Conservation (phyloP, 1,140 invertebrate genomes). For the Hetaerina americana region DNA sequence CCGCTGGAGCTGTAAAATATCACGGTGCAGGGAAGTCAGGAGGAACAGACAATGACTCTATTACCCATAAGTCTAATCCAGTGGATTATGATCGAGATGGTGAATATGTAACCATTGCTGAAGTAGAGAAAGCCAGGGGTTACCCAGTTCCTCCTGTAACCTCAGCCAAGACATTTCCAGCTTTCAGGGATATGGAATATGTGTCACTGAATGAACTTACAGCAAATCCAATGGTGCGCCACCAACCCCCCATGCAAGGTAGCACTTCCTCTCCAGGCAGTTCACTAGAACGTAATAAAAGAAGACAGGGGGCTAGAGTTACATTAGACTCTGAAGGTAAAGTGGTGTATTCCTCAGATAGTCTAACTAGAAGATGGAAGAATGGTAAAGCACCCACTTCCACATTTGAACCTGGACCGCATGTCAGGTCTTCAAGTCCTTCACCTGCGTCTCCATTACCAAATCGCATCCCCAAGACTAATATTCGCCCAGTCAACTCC, state of each 20-base stretch:
- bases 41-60: conserved; percentile 21
- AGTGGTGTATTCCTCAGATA: conserved; percentile 81
- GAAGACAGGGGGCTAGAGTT: conserved; percentile 59
- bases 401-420: conserved; percentile 70
- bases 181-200: conserved; percentile 51
- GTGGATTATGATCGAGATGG: conserved; percentile 44
- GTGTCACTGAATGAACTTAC: conserved; percentile 68
- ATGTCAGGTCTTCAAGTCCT: conserved; percentile 47
- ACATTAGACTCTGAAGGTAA: conserved; percentile 77
- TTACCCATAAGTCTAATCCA: conserved; percentile 30
- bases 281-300: conserved; percentile 23
- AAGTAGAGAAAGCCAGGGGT: conserved; percentile 51
- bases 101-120: conserved; percentile 72
- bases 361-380: conserved; percentile 48
- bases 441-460: conserved; percentile 18
- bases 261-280: conserved; percentile 19
- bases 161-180: conserved; percentile 29
- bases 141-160: conserved; percentile 5
- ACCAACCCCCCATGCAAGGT: neutral
- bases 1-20: neutral
- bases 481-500: conserved; percentile 18
- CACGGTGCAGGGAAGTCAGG: conserved; percentile 7
- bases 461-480: conserved; percentile 15
- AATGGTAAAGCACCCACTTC: conserved; percentile 56
- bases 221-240: neutral